Base-by-base conservation (phyloP, 2,113 vertebrate genomes). In the Cebidichthys violaceus region DNA sequence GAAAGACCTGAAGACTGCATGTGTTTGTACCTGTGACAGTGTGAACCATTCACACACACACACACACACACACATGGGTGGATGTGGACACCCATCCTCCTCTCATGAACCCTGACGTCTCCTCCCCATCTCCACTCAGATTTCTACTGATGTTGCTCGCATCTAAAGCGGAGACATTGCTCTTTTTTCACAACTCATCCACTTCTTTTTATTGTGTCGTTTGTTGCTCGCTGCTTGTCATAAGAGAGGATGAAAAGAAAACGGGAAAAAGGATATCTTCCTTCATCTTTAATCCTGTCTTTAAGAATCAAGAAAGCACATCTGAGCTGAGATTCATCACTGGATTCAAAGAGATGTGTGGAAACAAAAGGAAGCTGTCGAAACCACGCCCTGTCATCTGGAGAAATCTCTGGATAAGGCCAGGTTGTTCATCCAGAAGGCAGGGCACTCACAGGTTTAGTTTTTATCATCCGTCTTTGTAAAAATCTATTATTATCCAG, bases 261-360 rank as follows among this genome's bases (percentile, higher is more conserved):
- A 70, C 0, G 41, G 33, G 55, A 35, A 33, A 75, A 71, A 1
- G 72, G 60, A 85, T 75, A 73, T 68, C 52, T 52, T n/a, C 43
- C 73, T 84, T 84, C 50, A 84, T 90, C 86, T 84, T 79, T 85
- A 85, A 67, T 81, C 81, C 77, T 75, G 76, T 89, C 85, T 78
- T 80, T 77, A 82, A 55, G 57, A 89, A 82, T 57, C 66, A 82
- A 81, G 71, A 79, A 79, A 77, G 65, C 75, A 76, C 61, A 75
- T 90, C 71, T 88, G 74, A 84, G 72, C 71, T 52, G 4, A 60
- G 61, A 87, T 86, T 88, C 83, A 86, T 88, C 79, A 59, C n/a
- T 68, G 73, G 65, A 88, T 90, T 87, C 86, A 89, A 82, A 89
- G 77, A 77, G 77, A 78, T 75, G 27, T 74, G 37, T 47, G n/a